These are phyloP conservation scores for Delia radicum DNA, from an alignment of 1,140 invertebrate species.

Conservation along the genomic window DNA sequence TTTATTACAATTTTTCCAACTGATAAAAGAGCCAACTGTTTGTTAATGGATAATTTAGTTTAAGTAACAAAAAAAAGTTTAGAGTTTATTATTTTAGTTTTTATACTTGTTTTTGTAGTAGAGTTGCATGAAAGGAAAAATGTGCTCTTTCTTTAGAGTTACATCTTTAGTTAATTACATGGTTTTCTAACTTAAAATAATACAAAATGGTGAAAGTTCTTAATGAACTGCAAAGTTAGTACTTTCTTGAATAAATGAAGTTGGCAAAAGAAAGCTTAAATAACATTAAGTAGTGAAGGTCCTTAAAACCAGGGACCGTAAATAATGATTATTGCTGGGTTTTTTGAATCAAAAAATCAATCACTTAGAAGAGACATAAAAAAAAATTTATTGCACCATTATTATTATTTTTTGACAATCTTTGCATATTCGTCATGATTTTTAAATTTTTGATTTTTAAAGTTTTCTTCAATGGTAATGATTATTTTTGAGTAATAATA, in stretches of 20 bases:
- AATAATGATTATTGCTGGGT: no score
- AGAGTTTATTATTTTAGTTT: conserved; percentile 10
- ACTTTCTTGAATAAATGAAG: neutral
- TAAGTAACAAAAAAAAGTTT: neutral
- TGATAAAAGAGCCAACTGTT: conserved; percentile 10
- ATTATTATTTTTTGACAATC: no score
- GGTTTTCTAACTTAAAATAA: neutral
- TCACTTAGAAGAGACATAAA: no score
- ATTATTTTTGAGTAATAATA: no score
- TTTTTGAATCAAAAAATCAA: no score
- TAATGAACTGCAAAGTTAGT: conserved; percentile 1
- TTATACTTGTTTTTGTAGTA: neutral
- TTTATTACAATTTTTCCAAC: neutral
- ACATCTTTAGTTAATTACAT: conserved; percentile 23
- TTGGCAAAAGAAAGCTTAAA: neutral
- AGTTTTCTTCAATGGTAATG: no score
- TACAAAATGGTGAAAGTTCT: neutral
- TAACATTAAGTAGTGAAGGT: neutral
- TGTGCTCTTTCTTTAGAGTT: neutral
- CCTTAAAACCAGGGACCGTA: no score
- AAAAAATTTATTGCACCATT: no score
- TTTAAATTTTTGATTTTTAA: no score
- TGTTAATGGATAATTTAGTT: conserved; percentile 19
- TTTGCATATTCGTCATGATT: no score
- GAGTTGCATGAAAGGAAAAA: neutral